These are phyloP conservation scores for Dicaeum eximium DNA, from an alignment of 2,113 vertebrate genomes.

Conservation along the genomic window DNA sequence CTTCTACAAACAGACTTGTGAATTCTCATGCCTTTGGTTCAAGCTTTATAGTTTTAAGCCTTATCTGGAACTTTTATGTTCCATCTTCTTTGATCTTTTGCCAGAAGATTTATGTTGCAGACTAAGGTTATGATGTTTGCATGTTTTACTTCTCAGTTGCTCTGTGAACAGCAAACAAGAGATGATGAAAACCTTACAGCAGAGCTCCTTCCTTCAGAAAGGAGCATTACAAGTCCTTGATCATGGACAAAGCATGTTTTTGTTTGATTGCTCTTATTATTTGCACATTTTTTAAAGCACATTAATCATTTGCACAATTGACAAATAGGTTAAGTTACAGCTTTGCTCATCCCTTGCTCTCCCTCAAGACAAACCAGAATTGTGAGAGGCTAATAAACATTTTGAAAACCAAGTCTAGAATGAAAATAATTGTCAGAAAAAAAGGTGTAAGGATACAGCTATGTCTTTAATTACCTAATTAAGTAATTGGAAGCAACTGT, in stretches of 20 bases:
- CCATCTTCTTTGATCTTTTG: constrained; percentile 67
- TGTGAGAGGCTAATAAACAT: background rate
- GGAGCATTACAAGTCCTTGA: background rate
- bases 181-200: background rate
- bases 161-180: constrained; percentile 21
- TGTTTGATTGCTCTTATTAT: background rate
- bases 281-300: background rate
- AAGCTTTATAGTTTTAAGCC: constrained; percentile 49
- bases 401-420: background rate
- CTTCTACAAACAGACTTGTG: constrained; percentile 62
- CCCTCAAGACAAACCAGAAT: background rate
- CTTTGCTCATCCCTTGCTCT: background rate
- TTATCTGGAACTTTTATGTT: constrained; percentile 69
- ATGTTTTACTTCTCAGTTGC: constrained; percentile 41
- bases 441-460: background rate
- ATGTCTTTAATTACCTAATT: background rate
- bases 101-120: constrained; percentile 58
- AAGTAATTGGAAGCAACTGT: background rate
- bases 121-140: constrained; percentile 44
- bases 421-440: background rate
- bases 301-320: too few relatives aligned
- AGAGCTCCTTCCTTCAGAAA: background rate
- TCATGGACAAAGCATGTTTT: background rate
- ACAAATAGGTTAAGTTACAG: background rate
- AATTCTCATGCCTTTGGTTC: constrained; percentile 44